Evolutionary conservation across 2,888 invertebrate genomes (phyloP).

Genomic region (Agelastica alni): DNA sequence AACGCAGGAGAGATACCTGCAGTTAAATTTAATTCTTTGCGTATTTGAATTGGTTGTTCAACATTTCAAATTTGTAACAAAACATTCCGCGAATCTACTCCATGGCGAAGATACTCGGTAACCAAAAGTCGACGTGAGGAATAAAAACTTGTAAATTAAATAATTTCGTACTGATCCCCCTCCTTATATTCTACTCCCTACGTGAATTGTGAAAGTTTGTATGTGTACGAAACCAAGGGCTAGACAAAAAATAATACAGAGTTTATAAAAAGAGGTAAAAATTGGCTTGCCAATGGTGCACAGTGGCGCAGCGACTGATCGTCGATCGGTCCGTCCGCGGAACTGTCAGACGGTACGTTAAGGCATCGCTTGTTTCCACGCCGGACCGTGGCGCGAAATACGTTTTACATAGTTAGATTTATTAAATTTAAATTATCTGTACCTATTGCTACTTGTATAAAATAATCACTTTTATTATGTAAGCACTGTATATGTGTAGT

Average conservation of each 20-base stretch:
- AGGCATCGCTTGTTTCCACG: constrained; percentile 46
- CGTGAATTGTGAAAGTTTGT: constrained; percentile 50
- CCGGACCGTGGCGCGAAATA: constrained; percentile 23
- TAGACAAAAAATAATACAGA: constrained; percentile 26
- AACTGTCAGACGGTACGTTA: constrained; percentile 54
- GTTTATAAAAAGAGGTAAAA: background rate
- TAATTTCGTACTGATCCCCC: constrained; percentile 48
- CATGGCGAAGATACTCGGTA: constrained; percentile 3
- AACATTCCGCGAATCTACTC: too few relatives aligned
- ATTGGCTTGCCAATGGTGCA: constrained; percentile 45
- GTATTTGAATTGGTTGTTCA: too few relatives aligned
- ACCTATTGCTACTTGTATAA: constrained; percentile 58
- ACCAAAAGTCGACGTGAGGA: constrained; percentile 18
- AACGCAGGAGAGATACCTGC: too few relatives aligned
- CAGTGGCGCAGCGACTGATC: constrained; percentile 52
- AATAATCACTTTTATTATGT: constrained; percentile 56
- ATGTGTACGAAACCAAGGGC: constrained; percentile 37
- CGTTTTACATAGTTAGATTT: constrained; percentile 38
- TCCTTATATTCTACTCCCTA: too few relatives aligned
- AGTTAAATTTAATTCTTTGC: too few relatives aligned
- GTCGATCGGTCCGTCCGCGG: constrained; percentile 36
- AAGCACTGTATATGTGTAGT: constrained; percentile 59
- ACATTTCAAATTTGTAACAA: too few relatives aligned
- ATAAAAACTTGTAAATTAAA: constrained; percentile 43
- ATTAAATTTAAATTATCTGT: constrained; percentile 57